Conservation (phyloP, 2,888 invertebrate genomes). For the Zeuzera pyrina region DNA sequence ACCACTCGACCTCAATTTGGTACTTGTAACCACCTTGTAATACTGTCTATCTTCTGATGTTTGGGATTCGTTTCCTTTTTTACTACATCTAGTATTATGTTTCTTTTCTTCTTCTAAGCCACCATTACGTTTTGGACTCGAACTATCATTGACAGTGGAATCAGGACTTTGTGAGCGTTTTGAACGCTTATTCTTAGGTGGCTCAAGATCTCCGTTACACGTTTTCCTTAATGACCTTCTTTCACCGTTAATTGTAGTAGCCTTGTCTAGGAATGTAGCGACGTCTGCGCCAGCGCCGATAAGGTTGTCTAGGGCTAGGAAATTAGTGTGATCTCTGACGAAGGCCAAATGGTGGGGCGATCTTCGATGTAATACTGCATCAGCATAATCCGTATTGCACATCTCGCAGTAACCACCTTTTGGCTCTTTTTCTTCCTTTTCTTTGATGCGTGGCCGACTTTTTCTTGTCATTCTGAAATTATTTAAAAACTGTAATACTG, state of each 20-base stretch:
- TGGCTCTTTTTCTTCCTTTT: constrained; percentile 50
- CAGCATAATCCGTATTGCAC: constrained; percentile 82
- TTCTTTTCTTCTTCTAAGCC: constrained; percentile 39
- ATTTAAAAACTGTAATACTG: neutral
- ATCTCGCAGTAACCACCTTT: constrained; percentile 85
- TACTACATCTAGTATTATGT: constrained; percentile 49
- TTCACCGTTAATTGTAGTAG: constrained; percentile 50
- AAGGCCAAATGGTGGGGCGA: constrained; percentile 83
- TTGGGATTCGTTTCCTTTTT: constrained; percentile 27
- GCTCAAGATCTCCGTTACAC: constrained; percentile 49
- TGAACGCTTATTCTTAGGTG: constrained; percentile 32
- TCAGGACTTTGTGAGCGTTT: constrained; percentile 45
- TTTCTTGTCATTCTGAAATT: constrained; percentile 71
- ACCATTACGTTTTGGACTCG: constrained; percentile 45
- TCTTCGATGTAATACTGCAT: constrained; percentile 79
- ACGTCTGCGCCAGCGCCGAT: constrained; percentile 79
- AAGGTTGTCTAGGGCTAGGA: constrained; percentile 80
- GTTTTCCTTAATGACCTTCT: constrained; percentile 46
- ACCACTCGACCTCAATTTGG: constrained; percentile 77
- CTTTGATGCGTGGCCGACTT: constrained; percentile 58
- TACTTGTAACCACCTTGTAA: constrained; percentile 81
- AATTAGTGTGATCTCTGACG: constrained; percentile 82
- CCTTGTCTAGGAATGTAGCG: constrained; percentile 77
- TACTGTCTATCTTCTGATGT: constrained; percentile 60
- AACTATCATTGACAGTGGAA: constrained; percentile 33